Percentiles rank a stretch among this genome's conserved stretches.
Evolutionary conservation across 2,888 invertebrate genomes (phyloP).

Genomic region (Timema cristinae): DNA sequence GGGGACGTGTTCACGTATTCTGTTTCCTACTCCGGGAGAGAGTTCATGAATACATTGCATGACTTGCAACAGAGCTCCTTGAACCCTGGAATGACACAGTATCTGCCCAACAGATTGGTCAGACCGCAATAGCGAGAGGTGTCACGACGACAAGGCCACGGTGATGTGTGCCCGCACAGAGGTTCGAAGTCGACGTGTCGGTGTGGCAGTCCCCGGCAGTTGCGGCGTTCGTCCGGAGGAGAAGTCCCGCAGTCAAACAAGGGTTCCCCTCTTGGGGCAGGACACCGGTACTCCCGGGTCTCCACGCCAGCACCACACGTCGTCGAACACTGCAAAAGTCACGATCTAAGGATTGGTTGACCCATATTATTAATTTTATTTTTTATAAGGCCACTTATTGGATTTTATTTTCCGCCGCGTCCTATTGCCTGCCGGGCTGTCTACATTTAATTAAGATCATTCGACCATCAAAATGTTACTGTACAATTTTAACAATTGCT

Average conservation of each 20-base stretch:
- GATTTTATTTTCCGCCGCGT: no score
- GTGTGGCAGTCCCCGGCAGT: conserved; percentile 45
- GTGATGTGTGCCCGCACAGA: conserved; percentile 38
- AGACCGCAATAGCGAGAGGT: conserved; percentile 51
- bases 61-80: conserved; percentile 53
- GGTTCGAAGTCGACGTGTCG: conserved; percentile 34
- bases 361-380: no score
- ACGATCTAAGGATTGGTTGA: no score
- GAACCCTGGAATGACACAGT: conserved; percentile 57
- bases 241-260: conserved; percentile 52
- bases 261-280: conserved; percentile 47
- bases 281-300: conserved; percentile 52
- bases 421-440: no score
- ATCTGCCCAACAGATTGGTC: conserved; percentile 45
- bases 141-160: conserved; percentile 42
- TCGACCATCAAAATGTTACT: no score
- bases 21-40: no score
- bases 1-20: no score
- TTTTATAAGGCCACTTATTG: no score
- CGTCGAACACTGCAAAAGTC: conserved; percentile 54
- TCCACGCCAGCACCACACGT: conserved; percentile 58
- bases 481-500: no score
- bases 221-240: conserved; percentile 50
- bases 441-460: no score
- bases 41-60: not conserved